These are phyloP conservation scores for Standfussiana lucernea DNA, from an alignment of 2,888 invertebrate genomes.

Conservation along the genomic window DNA sequence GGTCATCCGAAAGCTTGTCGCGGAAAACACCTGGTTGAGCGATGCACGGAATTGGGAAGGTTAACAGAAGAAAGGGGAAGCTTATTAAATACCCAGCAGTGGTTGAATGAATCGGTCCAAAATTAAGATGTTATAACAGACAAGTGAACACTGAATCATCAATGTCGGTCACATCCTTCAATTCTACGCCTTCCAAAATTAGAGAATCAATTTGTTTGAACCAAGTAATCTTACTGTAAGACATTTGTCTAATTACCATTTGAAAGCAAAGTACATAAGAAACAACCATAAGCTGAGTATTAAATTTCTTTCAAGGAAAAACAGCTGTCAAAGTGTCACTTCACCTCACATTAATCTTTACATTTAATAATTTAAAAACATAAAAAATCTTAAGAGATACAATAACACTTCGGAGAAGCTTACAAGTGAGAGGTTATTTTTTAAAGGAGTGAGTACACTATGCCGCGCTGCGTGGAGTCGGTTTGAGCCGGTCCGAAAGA, in stretches of 20 bases:
- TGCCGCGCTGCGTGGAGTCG: neutral
- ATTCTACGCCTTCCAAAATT: neutral
- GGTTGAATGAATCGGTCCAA: neutral
- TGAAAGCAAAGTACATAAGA: neutral
- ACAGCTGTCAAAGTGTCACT: neutral
- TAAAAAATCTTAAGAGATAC: neutral
- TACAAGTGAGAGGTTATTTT: neutral
- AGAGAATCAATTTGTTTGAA: conserved; percentile 2
- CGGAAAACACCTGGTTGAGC: neutral
- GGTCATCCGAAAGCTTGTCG: neutral
- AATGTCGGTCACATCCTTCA: neutral
- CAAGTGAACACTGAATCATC: neutral
- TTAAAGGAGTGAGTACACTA: neutral
- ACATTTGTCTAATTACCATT: neutral
- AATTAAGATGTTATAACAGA: neutral
- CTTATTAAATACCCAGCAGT: neutral
- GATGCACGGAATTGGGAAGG: neutral
- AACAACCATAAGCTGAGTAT: neutral
- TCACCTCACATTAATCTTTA: neutral
- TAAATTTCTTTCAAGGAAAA: conserved; percentile 10
- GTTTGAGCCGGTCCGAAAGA: neutral
- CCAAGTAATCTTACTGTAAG: neutral
- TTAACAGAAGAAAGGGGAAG: neutral
- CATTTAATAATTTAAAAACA: neutral
- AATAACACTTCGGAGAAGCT: neutral